These are phyloP conservation scores for Nothocercus nigrocapillus DNA, from an alignment of 2,113 vertebrate genomes.

Conservation along the genomic window DNA sequence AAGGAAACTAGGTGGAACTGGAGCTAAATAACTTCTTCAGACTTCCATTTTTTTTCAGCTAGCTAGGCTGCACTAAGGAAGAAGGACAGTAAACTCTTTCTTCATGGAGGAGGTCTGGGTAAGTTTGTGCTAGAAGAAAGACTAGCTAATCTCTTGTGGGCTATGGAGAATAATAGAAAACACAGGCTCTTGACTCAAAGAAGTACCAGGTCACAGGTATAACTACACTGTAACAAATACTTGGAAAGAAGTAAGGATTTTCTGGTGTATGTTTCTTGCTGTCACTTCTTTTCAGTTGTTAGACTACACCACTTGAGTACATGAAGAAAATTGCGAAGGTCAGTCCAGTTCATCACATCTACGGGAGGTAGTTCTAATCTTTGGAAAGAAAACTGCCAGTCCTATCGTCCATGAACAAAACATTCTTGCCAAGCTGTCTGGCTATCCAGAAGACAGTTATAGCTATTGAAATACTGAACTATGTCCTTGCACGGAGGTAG, in stretches of 20 bases:
- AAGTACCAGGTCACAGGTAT: background rate
- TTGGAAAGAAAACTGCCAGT: background rate
- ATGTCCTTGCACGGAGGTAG: background rate
- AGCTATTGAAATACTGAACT: background rate
- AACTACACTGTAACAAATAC: background rate
- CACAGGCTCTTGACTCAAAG: background rate
- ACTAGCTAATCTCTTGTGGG: background rate
- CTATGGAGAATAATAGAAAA: background rate
- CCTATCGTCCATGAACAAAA: background rate
- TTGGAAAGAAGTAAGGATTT: background rate
- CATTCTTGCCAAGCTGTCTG: background rate
- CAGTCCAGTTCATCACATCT: background rate
- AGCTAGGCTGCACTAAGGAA: background rate
- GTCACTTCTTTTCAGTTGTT: background rate
- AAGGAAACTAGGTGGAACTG: background rate
- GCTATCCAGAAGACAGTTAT: background rate
- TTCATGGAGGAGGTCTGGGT: background rate
- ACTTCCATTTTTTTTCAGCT: background rate
- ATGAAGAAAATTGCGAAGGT: background rate
- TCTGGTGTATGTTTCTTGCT: background rate
- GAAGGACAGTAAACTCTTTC: background rate
- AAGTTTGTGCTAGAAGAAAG: background rate
- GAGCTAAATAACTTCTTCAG: accelerated
- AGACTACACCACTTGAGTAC: background rate
- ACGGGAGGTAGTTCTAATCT: background rate